Conservation (phyloP, 2,113 vertebrate genomes). For the Paramormyrops kingsleyae region DNA sequence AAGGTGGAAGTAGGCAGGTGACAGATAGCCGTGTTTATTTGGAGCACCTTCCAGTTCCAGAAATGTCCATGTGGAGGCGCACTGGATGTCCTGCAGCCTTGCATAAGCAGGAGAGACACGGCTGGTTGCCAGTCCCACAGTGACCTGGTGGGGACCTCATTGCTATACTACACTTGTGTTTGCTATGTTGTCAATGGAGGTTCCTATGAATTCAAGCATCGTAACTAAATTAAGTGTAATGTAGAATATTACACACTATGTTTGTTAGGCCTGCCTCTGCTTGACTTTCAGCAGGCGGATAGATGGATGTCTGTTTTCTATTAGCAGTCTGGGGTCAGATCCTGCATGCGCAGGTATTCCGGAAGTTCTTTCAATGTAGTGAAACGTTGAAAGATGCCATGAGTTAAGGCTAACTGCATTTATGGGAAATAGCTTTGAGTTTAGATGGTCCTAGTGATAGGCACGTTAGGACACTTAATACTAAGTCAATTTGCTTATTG, state of each 20-base stretch:
- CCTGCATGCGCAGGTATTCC: neutral
- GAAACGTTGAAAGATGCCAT: neutral
- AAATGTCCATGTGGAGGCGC: neutral
- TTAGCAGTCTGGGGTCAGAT: neutral
- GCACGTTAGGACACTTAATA: neutral
- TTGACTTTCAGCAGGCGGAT: neutral
- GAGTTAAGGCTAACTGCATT: neutral
- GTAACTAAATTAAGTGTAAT: neutral
- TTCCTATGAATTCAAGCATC: neutral
- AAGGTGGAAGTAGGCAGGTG: neutral
- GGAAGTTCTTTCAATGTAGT: neutral
- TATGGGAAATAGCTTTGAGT: neutral
- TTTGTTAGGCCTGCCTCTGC: neutral
- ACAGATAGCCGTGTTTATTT: neutral
- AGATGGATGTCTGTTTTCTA: neutral
- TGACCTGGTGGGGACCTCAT: neutral
- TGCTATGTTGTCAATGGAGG: neutral
- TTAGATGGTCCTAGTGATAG: neutral
- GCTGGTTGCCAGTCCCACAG: neutral
- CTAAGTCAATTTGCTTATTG: neutral
- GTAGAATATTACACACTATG: neutral
- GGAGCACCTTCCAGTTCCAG: neutral
- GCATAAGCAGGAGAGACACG: neutral
- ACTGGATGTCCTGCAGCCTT: neutral
- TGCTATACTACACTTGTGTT: neutral